Percentiles rank a stretch among this genome's conserved stretches.
These are phyloP conservation scores for Endotricha flammealis DNA, from an alignment of 2,888 invertebrate genomes.

Conservation along the genomic window DNA sequence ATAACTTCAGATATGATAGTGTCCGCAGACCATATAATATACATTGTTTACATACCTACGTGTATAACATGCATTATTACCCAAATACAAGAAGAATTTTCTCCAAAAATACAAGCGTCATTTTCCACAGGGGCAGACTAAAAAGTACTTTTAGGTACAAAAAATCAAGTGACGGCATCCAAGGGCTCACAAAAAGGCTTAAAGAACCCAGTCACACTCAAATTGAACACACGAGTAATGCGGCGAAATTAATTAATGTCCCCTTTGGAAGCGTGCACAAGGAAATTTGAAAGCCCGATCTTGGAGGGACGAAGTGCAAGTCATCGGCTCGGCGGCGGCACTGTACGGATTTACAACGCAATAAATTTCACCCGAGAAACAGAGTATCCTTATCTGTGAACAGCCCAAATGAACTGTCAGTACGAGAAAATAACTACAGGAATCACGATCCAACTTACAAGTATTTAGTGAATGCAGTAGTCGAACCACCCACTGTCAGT, in stretches of 20 bases:
- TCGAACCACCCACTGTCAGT: background rate
- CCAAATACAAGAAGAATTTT: too few species aligned
- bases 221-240: constrained; percentile 53
- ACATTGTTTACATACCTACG: too few species aligned
- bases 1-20: too few species aligned
- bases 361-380: constrained; percentile 63
- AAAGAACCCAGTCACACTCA: constrained; percentile 44
- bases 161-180: constrained; percentile 8
- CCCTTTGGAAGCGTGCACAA: constrained; percentile 43
- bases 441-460: constrained; percentile 25
- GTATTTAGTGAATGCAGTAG: constrained; percentile 2
- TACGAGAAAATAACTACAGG: constrained; percentile 27
- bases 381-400: constrained; percentile 60
- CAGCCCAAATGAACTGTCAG: constrained; percentile 65
- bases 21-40: too few species aligned
- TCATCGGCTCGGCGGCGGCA: constrained; percentile 47
- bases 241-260: constrained; percentile 70
- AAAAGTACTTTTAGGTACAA: too few species aligned
- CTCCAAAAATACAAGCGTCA: too few species aligned
- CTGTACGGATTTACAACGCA: constrained; percentile 57
- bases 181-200: constrained; percentile 35
- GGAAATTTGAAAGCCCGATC: constrained; percentile 57
- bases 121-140: too few species aligned
- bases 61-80: too few species aligned
- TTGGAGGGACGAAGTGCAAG: constrained; percentile 56